Base-by-base conservation (phyloP, 2,888 invertebrate genomes). In the Drosophila nigricruria region DNA sequence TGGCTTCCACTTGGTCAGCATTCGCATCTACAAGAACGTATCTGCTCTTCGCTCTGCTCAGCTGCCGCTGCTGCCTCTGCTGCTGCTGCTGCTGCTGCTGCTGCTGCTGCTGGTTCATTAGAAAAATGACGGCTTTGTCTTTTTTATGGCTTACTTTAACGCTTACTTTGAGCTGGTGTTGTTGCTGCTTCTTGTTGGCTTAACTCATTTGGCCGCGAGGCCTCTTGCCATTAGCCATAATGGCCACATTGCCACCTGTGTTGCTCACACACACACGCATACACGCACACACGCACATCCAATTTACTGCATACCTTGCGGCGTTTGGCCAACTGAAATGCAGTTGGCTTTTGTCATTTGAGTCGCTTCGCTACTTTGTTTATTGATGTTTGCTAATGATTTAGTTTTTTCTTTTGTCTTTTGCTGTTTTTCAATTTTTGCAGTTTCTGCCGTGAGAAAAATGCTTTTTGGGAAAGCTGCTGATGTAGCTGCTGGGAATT, bases 101-200 rank as follows among this genome's bases (percentile, higher is more conserved):
- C 36, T 34, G 66, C 47, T 59, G 56, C 63, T 59, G 61, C 42
- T 83, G 84, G 72, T 86, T 87, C 88, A 87, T 87, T 87, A 89
- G 86, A 87, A 87, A 86, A 87, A 87, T 87, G 86, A 87, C 89
- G 89, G 86, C 86, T 87, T 85, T 89, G 85, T 87, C 85, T 89
- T 85, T 85, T 85, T 85, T 85, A 85, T 87, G 85, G 89, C 85
- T 85, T 88, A 88, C 88, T 88, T 85, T 82, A 84, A 88, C 83
- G 88, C 88, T 86, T 83, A 58, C 69, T 71, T 75, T 75, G 53
- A 36, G 70, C 47, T 56, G 77, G 54, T 72, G 60, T 59, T 73
- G 70, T 36, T 67, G 73, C 65, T 82, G 68, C 53, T 78, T 74
- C 86, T 88, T 83, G 85, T 89, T 85, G 88, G 88, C 89, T 87